A percentile compares a stretch with the other conserved stretches of the same genome.
These are phyloP conservation scores for Eupithecia exiguata DNA, from an alignment of 2,888 invertebrate species.

Conservation along the genomic window DNA sequence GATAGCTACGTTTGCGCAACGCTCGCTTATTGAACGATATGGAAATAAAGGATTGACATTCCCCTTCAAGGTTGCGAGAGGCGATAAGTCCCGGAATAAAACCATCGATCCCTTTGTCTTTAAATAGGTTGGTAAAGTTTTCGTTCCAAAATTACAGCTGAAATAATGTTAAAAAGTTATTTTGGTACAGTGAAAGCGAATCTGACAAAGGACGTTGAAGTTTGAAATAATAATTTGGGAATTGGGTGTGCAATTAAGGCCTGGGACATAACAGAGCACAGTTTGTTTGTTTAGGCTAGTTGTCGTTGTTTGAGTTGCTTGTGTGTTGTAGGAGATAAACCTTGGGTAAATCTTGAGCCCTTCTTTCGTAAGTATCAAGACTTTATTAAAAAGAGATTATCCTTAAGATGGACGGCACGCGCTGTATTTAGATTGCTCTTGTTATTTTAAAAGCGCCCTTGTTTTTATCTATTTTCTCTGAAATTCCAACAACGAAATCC, in stretches of 20 bases:
- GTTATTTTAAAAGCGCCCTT: neutral
- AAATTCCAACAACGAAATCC: too few species aligned
- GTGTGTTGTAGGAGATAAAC: conserved; percentile 42
- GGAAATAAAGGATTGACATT: conserved; percentile 26
- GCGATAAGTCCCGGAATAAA: conserved; percentile 17
- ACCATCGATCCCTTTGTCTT: conserved; percentile 35
- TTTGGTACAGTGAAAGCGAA: conserved; percentile 39
- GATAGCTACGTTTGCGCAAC: conserved; percentile 30
- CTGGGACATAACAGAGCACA: conserved; percentile 29
- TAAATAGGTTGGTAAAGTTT: conserved; percentile 27
- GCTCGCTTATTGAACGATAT: conserved; percentile 36
- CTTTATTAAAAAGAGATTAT: conserved; percentile 42
- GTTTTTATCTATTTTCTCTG: neutral
- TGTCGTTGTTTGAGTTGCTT: conserved; percentile 42
- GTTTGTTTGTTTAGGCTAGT: conserved; percentile 43
- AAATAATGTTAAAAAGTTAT: conserved; percentile 38
- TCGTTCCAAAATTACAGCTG: conserved; percentile 25
- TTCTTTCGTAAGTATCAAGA: conserved; percentile 33
- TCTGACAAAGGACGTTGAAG: conserved; percentile 37
- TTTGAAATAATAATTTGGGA: conserved; percentile 44
- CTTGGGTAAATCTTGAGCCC: conserved; percentile 35
- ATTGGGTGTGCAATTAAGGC: conserved; percentile 44
- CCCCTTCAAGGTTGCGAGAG: conserved; percentile 28
- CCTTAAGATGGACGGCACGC: conserved; percentile 1
- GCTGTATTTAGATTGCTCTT: neutral